Percentiles rank a stretch among this genome's conserved stretches.
phyloP scores from a whole-genome alignment of 2,113 vertebrate species.

The Suricata suricatta region DNA sequence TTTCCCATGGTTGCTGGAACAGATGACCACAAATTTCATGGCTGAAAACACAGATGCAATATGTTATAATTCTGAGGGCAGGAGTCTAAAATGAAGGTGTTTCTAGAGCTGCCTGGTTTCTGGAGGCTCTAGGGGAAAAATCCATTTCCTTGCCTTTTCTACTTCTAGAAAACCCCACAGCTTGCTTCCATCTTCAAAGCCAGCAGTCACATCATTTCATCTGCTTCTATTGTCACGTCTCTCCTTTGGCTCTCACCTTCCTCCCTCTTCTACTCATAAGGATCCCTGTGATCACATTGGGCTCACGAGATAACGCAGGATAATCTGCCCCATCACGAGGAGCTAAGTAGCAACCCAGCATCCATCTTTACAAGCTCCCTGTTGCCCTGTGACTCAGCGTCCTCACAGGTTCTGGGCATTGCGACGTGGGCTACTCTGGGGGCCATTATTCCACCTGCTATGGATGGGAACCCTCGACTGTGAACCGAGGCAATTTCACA shows the following conservation, averaged over 20 bases:
- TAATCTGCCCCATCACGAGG: no score
- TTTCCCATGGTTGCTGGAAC: background rate
- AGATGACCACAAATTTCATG: background rate
- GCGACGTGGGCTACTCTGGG: background rate
- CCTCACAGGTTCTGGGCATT: background rate
- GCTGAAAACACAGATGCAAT: background rate
- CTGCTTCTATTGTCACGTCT: background rate
- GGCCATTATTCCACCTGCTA: background rate
- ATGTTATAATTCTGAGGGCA: background rate
- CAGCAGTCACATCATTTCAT: background rate
- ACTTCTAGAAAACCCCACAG: accelerated
- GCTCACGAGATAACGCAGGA: no score
- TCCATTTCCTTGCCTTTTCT: background rate
- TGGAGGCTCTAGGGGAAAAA: background rate
- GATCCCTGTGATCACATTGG: background rate
- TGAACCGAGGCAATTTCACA: background rate
- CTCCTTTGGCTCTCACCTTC: background rate
- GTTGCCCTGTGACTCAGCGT: background rate
- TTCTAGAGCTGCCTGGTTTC: background rate
- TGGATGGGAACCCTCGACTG: background rate
- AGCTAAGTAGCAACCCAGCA: background rate
- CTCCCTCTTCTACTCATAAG: background rate
- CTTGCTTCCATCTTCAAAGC: background rate
- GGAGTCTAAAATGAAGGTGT: background rate
- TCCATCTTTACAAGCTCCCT: background rate